Conservation (phyloP, 2,113 vertebrate genomes). For the Serilophus lunatus region DNA sequence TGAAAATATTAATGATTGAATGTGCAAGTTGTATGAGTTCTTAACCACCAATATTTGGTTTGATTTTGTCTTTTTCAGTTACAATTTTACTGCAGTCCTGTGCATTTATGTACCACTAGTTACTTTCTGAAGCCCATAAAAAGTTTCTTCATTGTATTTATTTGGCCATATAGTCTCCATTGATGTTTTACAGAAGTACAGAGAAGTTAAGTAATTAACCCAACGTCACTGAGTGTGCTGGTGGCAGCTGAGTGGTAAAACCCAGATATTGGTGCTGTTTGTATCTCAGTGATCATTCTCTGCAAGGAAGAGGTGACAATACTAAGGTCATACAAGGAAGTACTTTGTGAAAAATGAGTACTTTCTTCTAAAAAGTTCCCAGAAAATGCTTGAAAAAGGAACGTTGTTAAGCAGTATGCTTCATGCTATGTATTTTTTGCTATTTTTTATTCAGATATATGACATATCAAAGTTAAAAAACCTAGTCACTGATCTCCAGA, state of each 20-base stretch:
- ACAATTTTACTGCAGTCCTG: background rate
- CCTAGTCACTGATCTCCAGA: background rate
- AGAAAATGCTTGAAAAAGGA: background rate
- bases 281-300: background rate
- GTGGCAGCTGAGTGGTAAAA: background rate
- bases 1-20: background rate
- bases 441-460: background rate
- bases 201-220: background rate
- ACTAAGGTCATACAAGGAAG: background rate
- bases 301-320: background rate
- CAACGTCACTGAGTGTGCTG: rapidly evolving
- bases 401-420: background rate
- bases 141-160: background rate
- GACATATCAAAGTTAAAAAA: background rate
- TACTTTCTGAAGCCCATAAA: background rate
- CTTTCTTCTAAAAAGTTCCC: background rate
- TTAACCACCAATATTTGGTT: background rate
- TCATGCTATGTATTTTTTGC: background rate
- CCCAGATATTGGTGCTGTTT: background rate
- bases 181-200: background rate
- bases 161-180: background rate
- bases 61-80: background rate
- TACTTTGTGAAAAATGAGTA: background rate
- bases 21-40: background rate
- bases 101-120: background rate